Evolutionary conservation across 2,797 vertebrate species (phyloP).

Genomic region (Cuculus canorus): DNA sequence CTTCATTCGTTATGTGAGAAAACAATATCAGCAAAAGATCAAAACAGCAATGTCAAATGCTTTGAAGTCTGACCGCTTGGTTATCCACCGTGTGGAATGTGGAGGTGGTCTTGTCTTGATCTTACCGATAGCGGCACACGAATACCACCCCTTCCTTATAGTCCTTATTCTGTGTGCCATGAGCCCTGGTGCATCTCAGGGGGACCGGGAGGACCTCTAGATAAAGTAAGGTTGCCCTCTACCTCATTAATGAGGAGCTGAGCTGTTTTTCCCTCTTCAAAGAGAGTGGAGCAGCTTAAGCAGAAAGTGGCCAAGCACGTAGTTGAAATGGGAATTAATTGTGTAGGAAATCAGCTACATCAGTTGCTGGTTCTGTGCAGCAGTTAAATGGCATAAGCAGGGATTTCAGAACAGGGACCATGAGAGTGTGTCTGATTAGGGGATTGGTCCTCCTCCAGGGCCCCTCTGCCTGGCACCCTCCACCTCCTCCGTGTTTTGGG

Average conservation of each 20-base stretch:
- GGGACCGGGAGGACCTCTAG: background rate
- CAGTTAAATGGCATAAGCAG: background rate
- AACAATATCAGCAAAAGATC: background rate
- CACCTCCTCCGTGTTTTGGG: accelerated
- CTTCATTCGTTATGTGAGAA: background rate
- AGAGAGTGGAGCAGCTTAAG: background rate
- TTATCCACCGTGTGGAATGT: accelerated
- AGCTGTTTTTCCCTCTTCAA: background rate
- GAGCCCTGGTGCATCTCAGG: background rate
- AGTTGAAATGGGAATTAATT: background rate
- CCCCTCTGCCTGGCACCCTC: background rate
- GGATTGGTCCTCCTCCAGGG: background rate
- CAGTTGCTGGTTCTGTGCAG: background rate
- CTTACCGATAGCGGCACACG: background rate
- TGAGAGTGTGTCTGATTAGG: accelerated
- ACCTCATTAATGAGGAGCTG: accelerated
- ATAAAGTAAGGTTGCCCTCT: background rate
- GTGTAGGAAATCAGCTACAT: background rate
- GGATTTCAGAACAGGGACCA: background rate
- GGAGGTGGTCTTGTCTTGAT: background rate
- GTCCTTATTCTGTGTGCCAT: background rate
- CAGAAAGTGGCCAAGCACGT: background rate
- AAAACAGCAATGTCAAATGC: background rate
- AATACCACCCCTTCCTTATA: background rate
- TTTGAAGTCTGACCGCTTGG: background rate